These are phyloP conservation scores for Osmerus mordax DNA, from an alignment of 2,113 vertebrate genomes.

Conservation along the genomic window DNA sequence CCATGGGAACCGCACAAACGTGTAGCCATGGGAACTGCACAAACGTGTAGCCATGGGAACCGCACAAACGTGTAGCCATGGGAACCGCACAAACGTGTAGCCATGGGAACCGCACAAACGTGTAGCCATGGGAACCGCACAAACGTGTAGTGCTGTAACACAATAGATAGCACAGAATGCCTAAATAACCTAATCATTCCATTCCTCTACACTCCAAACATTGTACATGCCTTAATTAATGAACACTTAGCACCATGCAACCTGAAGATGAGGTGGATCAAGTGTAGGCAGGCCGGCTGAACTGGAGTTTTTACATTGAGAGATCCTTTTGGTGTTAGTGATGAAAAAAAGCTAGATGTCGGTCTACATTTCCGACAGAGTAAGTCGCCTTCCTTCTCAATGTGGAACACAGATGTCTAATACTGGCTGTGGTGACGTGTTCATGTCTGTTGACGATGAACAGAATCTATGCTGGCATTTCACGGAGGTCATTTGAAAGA, in stretches of 20 bases:
- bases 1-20: conserved; percentile 37
- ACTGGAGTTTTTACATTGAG: conserved; percentile 25
- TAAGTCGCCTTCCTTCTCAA: conserved; percentile 5
- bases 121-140: conserved; percentile 40
- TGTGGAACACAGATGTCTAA: conserved; percentile 3
- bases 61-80: conserved; percentile 34
- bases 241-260: conserved; percentile 74
- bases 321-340: conserved; percentile 28
- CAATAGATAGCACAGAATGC: conserved; percentile 54
- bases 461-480: conserved; percentile 41
- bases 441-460: conserved; percentile 12
- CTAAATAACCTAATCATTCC: conserved; percentile 60
- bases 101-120: conserved; percentile 57
- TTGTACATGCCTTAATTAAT: conserved; percentile 66
- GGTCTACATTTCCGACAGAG: conserved; percentile 28
- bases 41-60: conserved; percentile 43
- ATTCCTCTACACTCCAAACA: conserved; percentile 67
- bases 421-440: conserved; percentile 37
- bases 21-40: conserved; percentile 44
- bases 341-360: conserved; percentile 20
- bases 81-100: conserved; percentile 33
- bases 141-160: conserved; percentile 41
- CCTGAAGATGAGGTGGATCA: conserved; percentile 66
- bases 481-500: conserved; percentile 25
- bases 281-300: conserved; percentile 48